A percentile compares a stretch with the other conserved stretches of the same genome.
These are phyloP conservation scores for Podargus strigoides DNA, from an alignment of 2,797 vertebrate species.

Conservation along the genomic window DNA sequence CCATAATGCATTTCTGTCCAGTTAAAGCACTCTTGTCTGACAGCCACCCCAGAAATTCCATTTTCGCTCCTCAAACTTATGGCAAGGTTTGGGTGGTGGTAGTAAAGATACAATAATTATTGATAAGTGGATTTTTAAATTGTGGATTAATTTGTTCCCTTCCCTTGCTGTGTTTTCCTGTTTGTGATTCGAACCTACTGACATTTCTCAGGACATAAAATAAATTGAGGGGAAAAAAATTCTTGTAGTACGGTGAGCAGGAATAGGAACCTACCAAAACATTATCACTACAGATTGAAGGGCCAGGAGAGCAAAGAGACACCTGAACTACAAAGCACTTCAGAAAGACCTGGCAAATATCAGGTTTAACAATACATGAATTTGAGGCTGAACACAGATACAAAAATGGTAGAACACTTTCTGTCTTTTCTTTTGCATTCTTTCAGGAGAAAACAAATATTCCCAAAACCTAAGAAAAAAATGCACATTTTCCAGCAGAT, in stretches of 20 bases:
- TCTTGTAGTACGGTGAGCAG: not conserved
- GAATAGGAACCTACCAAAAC: not conserved
- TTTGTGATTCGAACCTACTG: not conserved
- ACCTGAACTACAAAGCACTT: not conserved
- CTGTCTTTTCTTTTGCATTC: not conserved
- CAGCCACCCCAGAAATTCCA: not conserved
- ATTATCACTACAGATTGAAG: not conserved
- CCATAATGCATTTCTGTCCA: fast-evolving
- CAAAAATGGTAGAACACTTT: not conserved
- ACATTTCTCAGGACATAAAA: not conserved
- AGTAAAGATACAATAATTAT: too few species aligned
- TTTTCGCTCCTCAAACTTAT: not conserved
- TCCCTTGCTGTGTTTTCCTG: not conserved
- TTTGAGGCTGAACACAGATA: not conserved
- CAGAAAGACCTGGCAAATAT: not conserved
- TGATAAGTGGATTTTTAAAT: not conserved
- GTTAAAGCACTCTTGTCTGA: not conserved
- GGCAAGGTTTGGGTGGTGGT: not conserved
- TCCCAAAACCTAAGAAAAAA: not conserved
- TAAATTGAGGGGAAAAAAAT: not conserved
- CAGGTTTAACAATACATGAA: not conserved
- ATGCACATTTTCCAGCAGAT: not conserved
- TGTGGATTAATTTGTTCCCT: not conserved
- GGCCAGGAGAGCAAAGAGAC: not conserved
- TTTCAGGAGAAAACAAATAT: not conserved